Conservation (phyloP, 2,797 vertebrate species). For the Sternotherus odoratus region DNA sequence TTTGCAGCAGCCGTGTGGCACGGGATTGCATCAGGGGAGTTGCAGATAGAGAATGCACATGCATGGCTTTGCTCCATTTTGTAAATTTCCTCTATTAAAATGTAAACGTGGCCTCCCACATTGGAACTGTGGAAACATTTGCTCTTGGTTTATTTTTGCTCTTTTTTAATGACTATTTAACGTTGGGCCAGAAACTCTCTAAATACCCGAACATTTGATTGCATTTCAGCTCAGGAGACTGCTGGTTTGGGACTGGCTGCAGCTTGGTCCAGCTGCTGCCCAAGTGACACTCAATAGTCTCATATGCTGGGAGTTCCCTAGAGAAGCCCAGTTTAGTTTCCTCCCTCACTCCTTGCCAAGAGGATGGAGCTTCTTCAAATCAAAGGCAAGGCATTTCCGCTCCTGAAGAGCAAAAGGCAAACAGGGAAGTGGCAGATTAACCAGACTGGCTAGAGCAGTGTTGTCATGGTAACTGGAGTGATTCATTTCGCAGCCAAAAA, state of each 20-base stretch:
- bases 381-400: rapidly evolving
- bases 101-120: conserved; percentile 13
- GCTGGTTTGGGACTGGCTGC: rapidly evolving
- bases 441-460: background rate
- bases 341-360: rapidly evolving
- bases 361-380: rapidly evolving
- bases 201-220: background rate
- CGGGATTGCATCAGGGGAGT: rapidly evolving
- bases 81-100: conserved; percentile 48
- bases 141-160: background rate
- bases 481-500: conserved; percentile 11
- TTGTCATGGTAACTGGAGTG: conserved; percentile 64
- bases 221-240: background rate
- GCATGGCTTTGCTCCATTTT: rapidly evolving
- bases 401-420: background rate
- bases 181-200: background rate
- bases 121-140: conserved; percentile 12
- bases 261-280: background rate
- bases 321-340: rapidly evolving
- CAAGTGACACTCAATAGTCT: background rate
- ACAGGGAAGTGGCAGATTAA: background rate
- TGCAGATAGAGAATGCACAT: too few species aligned
- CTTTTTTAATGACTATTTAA: conserved; percentile 54
- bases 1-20: rapidly evolving
- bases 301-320: rapidly evolving